Conservation (phyloP, 2,113 vertebrate genomes). For the Hemiscyllium ocellatum region DNA sequence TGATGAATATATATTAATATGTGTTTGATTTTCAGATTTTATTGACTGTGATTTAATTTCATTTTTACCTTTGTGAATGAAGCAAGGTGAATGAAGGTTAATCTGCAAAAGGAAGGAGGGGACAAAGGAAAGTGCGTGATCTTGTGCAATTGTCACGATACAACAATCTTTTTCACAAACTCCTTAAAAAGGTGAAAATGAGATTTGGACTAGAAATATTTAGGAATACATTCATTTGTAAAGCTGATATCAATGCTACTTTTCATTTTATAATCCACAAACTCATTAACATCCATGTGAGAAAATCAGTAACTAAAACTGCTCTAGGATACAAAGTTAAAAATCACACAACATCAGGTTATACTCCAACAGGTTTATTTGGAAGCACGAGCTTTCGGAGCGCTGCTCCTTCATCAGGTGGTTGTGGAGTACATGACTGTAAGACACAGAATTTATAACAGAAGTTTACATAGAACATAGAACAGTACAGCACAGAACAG, state of each 20-base stretch:
- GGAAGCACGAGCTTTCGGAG: too few relatives aligned
- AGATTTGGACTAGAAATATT: not conserved
- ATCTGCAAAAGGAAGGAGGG: not conserved
- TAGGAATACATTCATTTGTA: not conserved
- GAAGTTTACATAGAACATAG: too few relatives aligned
- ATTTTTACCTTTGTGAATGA: not conserved
- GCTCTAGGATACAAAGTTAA: not conserved
- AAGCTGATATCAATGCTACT: not conserved
- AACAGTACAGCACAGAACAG: too few relatives aligned
- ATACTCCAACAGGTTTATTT: too few relatives aligned
- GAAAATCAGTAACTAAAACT: not conserved
- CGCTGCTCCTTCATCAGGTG: too few relatives aligned
- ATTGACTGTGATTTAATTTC: not conserved
- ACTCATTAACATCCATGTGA: not conserved
- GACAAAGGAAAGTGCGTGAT: not conserved
- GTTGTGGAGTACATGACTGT: too few relatives aligned
- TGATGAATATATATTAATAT: not conserved
- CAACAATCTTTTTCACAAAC: not conserved
- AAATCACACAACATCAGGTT: too few relatives aligned
- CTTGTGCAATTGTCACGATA: not conserved
- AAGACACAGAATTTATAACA: too few relatives aligned
- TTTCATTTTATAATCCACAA: conserved; percentile 5
- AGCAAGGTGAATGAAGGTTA: not conserved
- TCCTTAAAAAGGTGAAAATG: not conserved
- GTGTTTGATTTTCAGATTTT: not conserved